A percentile compares a stretch with the other conserved stretches of the same genome.
Conservation (phyloP, 1,140 invertebrate species). For the Trichonephila clavipes region DNA sequence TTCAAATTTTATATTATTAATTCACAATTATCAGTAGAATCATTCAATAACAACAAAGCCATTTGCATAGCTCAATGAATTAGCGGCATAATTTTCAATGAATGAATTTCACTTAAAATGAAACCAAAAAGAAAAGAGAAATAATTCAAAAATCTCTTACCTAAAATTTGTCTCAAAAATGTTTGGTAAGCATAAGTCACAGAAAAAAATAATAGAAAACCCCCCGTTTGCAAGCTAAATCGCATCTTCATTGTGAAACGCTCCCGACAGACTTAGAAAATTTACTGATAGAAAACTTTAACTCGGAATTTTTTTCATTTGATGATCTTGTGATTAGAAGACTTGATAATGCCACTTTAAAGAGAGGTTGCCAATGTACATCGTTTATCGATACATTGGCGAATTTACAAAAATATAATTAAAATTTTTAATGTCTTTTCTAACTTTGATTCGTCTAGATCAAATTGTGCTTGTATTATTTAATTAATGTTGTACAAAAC, state of each 20-base stretch:
- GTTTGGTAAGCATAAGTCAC: background rate
- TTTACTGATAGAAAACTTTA: background rate
- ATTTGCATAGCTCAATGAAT: background rate
- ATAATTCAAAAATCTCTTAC: background rate
- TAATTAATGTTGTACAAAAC: no score
- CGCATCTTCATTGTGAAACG: background rate
- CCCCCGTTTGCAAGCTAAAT: background rate
- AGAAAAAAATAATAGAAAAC: background rate
- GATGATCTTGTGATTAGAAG: background rate
- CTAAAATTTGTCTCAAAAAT: constrained; percentile 5
- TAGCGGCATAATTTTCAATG: background rate
- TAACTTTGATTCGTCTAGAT: no score
- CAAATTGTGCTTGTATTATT: no score
- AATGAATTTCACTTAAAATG: no score
- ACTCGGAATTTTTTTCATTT: background rate
- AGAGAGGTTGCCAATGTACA: background rate
- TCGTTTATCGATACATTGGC: background rate
- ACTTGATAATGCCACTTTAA: background rate
- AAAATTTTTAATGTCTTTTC: background rate
- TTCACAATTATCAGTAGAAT: no score
- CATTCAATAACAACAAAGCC: no score
- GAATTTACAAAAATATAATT: background rate
- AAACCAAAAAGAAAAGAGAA: background rate
- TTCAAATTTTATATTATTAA: no score
- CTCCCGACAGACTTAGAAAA: background rate